phyloP scores from a whole-genome alignment of 2,888 invertebrate species.

The Cordilura impudica region DNA sequence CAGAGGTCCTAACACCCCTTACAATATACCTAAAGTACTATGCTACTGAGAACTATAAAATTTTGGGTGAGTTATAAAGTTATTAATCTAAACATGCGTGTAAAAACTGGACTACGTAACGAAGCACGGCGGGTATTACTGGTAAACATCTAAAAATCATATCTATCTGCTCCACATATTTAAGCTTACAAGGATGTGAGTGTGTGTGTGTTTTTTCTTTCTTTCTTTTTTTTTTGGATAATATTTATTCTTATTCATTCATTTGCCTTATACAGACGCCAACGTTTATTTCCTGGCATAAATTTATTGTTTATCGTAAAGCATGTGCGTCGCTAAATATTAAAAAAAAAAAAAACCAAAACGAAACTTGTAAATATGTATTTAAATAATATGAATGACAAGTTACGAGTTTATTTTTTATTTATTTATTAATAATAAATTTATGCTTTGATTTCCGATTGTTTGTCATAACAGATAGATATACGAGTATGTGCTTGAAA shows the following conservation, averaged over 20 bases:
- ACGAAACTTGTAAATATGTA: not conserved
- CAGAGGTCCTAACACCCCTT: too few relatives aligned
- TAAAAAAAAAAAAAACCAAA: too few relatives aligned
- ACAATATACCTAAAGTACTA: too few relatives aligned
- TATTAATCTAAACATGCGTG: too few relatives aligned
- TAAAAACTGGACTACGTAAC: too few relatives aligned
- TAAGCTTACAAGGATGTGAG: not conserved
- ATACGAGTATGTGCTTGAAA: not conserved
- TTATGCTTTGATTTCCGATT: conserved; percentile 25
- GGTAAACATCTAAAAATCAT: too few relatives aligned
- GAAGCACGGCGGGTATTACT: too few relatives aligned
- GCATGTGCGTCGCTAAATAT: conserved; percentile 4
- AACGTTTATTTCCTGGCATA: not conserved
- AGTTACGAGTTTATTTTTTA: not conserved
- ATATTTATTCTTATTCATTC: not conserved
- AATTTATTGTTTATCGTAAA: not conserved
- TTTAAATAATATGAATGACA: conserved; percentile 17
- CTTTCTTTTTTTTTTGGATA: too few relatives aligned
- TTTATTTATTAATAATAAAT: conserved; percentile 1
- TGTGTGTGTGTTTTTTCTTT: not conserved
- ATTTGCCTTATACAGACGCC: not conserved
- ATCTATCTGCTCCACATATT: not conserved
- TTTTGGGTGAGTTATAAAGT: too few relatives aligned
- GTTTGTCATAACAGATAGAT: conserved; percentile 8
- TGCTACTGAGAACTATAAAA: too few relatives aligned